phyloP scores from a whole-genome alignment of 2,888 invertebrate genomes.

The Drepana falcataria region DNA sequence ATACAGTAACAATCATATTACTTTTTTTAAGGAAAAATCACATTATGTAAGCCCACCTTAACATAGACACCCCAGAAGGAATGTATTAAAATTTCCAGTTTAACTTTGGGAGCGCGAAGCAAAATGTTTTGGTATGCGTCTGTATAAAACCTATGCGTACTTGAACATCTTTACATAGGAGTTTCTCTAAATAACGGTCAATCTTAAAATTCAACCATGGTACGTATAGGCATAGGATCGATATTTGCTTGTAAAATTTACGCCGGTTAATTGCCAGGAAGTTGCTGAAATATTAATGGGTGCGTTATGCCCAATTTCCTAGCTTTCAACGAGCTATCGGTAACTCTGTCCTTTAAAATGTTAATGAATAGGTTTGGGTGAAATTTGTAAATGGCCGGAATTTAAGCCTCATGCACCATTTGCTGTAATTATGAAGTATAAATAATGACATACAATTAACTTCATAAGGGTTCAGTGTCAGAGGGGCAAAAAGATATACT shows the following conservation, averaged over 20 bases:
- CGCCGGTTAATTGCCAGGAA: conserved; percentile 59
- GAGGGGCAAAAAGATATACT: too few species aligned
- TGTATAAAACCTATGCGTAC: conserved; percentile 28
- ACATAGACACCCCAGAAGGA: conserved; percentile 39
- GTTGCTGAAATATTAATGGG: conserved; percentile 73
- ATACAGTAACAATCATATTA: too few species aligned
- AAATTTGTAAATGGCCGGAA: conserved; percentile 32
- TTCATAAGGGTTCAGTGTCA: neutral
- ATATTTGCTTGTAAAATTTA: conserved; percentile 17
- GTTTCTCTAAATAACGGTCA: conserved; percentile 28
- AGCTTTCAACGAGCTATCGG: conserved; percentile 63
- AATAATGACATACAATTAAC: neutral
- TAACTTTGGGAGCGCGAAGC: conserved; percentile 54
- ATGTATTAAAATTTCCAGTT: conserved; percentile 66
- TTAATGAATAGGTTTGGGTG: conserved; percentile 35
- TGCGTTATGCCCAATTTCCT: conserved; percentile 75
- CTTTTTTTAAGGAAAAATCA: too few species aligned
- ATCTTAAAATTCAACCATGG: conserved; percentile 26
- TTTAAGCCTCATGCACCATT: conserved; percentile 20
- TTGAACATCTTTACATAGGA: conserved; percentile 35
- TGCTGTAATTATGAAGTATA: neutral
- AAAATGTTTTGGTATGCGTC: conserved; percentile 54
- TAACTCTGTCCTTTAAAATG: conserved; percentile 56
- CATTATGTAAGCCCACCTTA: conserved; percentile 29
- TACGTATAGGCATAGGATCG: conserved; percentile 12